Conservation (phyloP, 2,113 vertebrate genomes). For the Laterallus jamaicensis region DNA sequence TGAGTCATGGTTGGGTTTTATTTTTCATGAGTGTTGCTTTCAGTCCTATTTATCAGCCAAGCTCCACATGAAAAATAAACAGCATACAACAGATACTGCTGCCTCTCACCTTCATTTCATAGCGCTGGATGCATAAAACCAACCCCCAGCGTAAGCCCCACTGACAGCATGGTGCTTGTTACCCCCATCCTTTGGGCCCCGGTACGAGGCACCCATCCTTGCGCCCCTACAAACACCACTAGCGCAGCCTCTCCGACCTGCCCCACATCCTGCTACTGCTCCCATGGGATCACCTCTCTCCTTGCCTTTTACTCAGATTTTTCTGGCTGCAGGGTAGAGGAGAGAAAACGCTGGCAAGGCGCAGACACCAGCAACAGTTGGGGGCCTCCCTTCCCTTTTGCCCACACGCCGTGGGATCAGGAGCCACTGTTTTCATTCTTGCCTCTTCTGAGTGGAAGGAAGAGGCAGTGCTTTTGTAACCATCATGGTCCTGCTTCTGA, state of each 20-base stretch:
- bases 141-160: not conserved
- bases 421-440: not conserved
- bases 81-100: not conserved
- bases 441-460: not conserved
- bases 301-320: not conserved
- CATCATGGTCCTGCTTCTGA: not conserved
- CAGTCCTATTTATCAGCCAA: conserved; percentile 21
- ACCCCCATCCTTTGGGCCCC: not conserved
- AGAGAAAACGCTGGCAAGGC: not conserved
- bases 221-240: fast-evolving
- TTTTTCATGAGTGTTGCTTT: conserved; percentile 46
- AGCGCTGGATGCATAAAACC: not conserved
- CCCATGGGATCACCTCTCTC: not conserved
- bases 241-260: not conserved
- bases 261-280: not conserved
- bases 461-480: not conserved
- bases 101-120: not conserved
- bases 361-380: not conserved
- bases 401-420: not conserved
- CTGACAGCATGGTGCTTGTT: not conserved
- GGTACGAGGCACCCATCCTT: not conserved
- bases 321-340: not conserved
- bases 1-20: conserved; percentile 24
- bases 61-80: conserved; percentile 17
- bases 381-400: not conserved